Conservation (phyloP, 2,888 invertebrate species). For the Conchocele bisecta region DNA sequence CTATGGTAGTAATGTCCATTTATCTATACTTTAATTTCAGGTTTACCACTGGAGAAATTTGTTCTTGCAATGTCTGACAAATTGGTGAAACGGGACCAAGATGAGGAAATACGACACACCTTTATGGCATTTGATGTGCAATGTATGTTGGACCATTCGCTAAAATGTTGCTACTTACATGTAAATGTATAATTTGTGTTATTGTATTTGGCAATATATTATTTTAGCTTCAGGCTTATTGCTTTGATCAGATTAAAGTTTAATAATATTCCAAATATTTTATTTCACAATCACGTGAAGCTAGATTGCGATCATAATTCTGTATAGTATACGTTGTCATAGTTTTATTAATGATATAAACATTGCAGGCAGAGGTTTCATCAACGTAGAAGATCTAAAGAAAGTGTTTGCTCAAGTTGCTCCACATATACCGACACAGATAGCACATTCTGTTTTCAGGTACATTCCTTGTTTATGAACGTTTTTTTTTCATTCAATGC, state of each 20-base stretch:
- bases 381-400: conserved; percentile 77
- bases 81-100: conserved; percentile 70
- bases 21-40: conserved; percentile 59
- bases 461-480: conserved; percentile 51
- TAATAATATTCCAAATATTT: too few relatives aligned
- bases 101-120: conserved; percentile 78
- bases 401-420: conserved; percentile 74
- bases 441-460: conserved; percentile 76
- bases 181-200: too few relatives aligned
- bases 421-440: conserved; percentile 73
- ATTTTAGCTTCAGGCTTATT: too few relatives aligned
- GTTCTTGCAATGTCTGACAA: conserved; percentile 71
- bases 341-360: background rate
- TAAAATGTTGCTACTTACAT: background rate
- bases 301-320: too few relatives aligned
- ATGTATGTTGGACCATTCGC: conserved; percentile 63
- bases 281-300: too few relatives aligned
- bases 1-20: too few relatives aligned
- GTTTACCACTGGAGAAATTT: conserved; percentile 67
- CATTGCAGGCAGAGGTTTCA: conserved; percentile 78
- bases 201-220: too few relatives aligned
- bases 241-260: too few relatives aligned
- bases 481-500: too few relatives aligned
- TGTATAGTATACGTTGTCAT: too few relatives aligned
- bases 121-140: conserved; percentile 80